A percentile compares a stretch with the other conserved stretches of the same genome.
Conservation (phyloP, 2,888 invertebrate genomes). For the Piscicola geometra region DNA sequence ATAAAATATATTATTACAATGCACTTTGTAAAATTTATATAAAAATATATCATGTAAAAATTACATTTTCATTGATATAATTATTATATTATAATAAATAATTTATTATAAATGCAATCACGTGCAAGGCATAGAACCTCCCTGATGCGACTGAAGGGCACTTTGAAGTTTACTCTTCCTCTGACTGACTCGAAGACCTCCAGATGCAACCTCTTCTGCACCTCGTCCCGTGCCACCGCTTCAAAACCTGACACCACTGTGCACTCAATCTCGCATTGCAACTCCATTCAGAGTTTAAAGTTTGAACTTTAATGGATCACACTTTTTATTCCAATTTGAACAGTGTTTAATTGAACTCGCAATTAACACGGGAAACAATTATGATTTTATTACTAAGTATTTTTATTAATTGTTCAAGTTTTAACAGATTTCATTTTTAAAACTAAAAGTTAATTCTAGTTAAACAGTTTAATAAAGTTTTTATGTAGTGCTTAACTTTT, state of each 20-base stretch:
- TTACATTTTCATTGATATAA: not conserved
- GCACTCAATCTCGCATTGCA: conserved; percentile 52
- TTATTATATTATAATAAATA: conserved; percentile 7
- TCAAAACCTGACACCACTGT: conserved; percentile 58
- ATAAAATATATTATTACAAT: conserved; percentile 22
- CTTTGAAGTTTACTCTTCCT: conserved; percentile 41
- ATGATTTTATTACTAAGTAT: too few species aligned
- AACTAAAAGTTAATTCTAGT: too few species aligned
- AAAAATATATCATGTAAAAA: not conserved
- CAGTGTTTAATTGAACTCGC: too few species aligned
- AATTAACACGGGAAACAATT: too few species aligned
- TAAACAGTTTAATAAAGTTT: too few species aligned
- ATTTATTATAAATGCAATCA: conserved; percentile 4
- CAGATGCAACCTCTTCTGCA: conserved; percentile 49
- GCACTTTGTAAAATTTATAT: conserved; percentile 6
- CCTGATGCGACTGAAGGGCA: conserved; percentile 31
- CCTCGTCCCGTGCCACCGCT: conserved; percentile 53
- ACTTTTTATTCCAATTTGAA: too few species aligned
- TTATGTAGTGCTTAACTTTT: too few species aligned
- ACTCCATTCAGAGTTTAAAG: not conserved
- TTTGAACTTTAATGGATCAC: too few species aligned
- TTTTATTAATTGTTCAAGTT: too few species aligned
- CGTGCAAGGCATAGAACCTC: conserved; percentile 13
- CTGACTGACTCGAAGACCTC: conserved; percentile 27
- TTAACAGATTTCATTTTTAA: too few species aligned